A percentile compares a stretch with the other conserved stretches of the same genome.
These are phyloP conservation scores for Arnoldichthys spilopterus DNA, from an alignment of 2,797 vertebrate genomes.

Conservation along the genomic window DNA sequence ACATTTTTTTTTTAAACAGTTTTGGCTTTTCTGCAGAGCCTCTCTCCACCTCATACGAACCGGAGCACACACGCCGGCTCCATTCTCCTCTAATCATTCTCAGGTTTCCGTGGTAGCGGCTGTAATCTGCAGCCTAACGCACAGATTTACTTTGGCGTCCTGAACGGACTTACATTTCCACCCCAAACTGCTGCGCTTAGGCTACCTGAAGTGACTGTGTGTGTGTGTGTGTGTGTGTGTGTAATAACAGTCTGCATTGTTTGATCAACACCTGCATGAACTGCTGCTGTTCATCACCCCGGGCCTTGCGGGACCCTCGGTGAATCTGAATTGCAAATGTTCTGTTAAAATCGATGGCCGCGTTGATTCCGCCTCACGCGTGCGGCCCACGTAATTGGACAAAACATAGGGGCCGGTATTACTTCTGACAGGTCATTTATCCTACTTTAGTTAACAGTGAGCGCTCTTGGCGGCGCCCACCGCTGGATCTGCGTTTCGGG, in stretches of 20 bases:
- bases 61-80: constrained; percentile 7
- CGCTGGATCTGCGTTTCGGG: constrained; percentile 81
- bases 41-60: constrained; percentile 16
- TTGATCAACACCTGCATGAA: constrained; percentile 54
- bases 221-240: neutral
- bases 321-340: constrained; percentile 69
- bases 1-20: too few species aligned
- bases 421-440: constrained; percentile 93
- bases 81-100: neutral
- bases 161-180: neutral
- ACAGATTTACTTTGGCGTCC: neutral
- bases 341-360: constrained; percentile 58
- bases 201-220: neutral
- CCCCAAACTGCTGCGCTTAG: neutral
- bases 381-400: constrained; percentile 82
- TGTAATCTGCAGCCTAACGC: neutral
- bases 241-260: constrained; percentile 3
- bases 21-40: too few species aligned
- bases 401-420: constrained; percentile 90
- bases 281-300: constrained; percentile 50
- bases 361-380: constrained; percentile 27
- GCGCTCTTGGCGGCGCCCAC: constrained; percentile 77
- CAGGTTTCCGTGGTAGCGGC: neutral
- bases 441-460: constrained; percentile 91
- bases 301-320: constrained; percentile 27